Evolutionary conservation across 2,797 vertebrate species (phyloP).

Genomic region (Novumbra hubbsi): DNA sequence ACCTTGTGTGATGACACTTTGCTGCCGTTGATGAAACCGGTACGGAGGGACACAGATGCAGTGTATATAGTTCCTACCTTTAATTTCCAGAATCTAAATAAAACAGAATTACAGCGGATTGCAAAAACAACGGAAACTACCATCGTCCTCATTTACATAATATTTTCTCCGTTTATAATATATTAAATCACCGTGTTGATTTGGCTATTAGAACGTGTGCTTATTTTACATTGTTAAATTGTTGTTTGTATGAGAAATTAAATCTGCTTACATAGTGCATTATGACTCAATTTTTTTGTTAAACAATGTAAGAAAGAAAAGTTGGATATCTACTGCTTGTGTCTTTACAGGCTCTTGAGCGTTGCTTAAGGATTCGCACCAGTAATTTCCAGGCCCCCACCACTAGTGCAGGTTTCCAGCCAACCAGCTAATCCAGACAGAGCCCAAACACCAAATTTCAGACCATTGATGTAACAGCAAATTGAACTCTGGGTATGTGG

Average conservation of each 20-base stretch:
- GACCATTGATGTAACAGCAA: slow-evolving; percentile 81
- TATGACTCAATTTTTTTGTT: neutral
- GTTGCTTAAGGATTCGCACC: slow-evolving; percentile 20
- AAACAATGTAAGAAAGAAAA: neutral
- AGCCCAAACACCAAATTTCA: slow-evolving; percentile 76
- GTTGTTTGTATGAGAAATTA: neutral
- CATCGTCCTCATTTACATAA: neutral
- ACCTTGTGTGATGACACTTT: slow-evolving; percentile 60
- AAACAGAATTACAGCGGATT: neutral
- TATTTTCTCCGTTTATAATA: neutral
- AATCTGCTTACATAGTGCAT: no score
- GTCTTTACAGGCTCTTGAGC: slow-evolving; percentile 7
- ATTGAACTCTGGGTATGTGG: slow-evolving; percentile 83
- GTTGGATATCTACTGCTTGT: neutral
- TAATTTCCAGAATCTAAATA: neutral
- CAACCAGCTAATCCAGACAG: slow-evolving; percentile 68
- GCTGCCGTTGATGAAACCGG: slow-evolving; percentile 39
- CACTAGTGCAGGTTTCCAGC: slow-evolving; percentile 56
- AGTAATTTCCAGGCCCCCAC: slow-evolving; percentile 27
- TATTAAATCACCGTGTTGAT: neutral
- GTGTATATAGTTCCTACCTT: slow-evolving; percentile 54
- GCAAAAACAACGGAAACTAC: neutral
- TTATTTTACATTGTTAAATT: neutral
- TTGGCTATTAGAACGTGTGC: neutral
- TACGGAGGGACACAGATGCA: slow-evolving; percentile 50